Percentiles rank a stretch among this genome's conserved stretches.
These are phyloP conservation scores for Eilema sororculum DNA, from an alignment of 2,888 invertebrate species.

Conservation along the genomic window DNA sequence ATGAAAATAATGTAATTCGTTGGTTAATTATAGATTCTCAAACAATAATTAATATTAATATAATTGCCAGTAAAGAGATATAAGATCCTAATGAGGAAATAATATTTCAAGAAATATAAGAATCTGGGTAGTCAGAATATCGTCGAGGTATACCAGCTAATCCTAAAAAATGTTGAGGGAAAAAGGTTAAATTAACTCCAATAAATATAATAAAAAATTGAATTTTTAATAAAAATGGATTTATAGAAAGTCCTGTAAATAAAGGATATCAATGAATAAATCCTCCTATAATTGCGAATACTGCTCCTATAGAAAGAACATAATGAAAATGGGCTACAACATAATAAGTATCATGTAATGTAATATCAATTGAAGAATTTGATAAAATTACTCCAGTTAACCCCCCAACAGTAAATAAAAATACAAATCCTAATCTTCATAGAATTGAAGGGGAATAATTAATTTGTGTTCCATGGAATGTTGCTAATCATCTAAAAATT, in stretches of 20 bases:
- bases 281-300: conserved; percentile 92
- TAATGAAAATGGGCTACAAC: conserved; percentile 94
- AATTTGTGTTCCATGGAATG: conserved; percentile 89
- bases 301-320: conserved; percentile 92
- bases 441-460: conserved; percentile 87
- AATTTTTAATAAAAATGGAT: conserved; percentile 88
- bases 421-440: conserved; percentile 92
- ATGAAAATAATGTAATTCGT: conserved; percentile 81
- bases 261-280: conserved; percentile 91
- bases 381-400: conserved; percentile 90
- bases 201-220: conserved; percentile 91
- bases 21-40: conserved; percentile 87
- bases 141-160: conserved; percentile 90
- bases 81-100: conserved; percentile 90
- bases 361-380: conserved; percentile 92
- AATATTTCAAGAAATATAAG: conserved; percentile 89
- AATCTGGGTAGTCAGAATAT: conserved; percentile 91
- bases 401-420: conserved; percentile 92
- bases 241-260: conserved; percentile 88
- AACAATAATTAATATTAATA: conserved; percentile 88
- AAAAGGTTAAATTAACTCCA: conserved; percentile 93
- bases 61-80: conserved; percentile 87
- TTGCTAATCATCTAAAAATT: conserved; percentile 92
- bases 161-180: conserved; percentile 91
- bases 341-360: conserved; percentile 94